Percentiles rank a stretch among this genome's conserved stretches.
These are phyloP conservation scores for Pardosa pseudoannulata DNA, from an alignment of 2,888 invertebrate species.

Conservation along the genomic window DNA sequence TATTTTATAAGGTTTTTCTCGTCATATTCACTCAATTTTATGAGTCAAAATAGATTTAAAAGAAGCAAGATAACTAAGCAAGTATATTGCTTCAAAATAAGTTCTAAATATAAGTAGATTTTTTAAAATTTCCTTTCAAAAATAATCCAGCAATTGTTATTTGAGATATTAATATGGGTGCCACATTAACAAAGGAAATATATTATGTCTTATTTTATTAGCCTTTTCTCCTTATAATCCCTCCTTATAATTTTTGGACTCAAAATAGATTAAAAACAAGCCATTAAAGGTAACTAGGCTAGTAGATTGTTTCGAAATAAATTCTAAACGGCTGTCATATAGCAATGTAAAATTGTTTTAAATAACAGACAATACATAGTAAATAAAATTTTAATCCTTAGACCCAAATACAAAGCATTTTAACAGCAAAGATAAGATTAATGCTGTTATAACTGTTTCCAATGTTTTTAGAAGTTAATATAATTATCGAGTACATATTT, in stretches of 20 bases:
- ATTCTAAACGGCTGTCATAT: background rate
- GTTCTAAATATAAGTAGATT: background rate
- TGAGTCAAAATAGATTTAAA: background rate
- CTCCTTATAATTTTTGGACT: background rate
- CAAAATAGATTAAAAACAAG: background rate
- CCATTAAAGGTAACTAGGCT: background rate
- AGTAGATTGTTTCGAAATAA: background rate
- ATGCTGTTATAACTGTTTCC: no score
- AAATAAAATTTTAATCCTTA: no score
- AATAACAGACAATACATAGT: no score
- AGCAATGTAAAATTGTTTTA: no score
- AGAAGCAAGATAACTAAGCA: background rate
- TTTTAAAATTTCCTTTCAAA: background rate
- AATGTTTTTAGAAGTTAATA: no score
- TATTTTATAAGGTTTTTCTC: background rate
- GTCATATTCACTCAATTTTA: background rate
- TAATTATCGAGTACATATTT: no score
- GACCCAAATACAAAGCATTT: no score
- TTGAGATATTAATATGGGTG: conserved; percentile 6
- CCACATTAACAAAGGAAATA: background rate
- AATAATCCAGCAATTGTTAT: background rate
- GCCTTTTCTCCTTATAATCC: background rate
- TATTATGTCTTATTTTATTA: background rate
- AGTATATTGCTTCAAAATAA: background rate
- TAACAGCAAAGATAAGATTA: no score